Evolutionary conservation across 2,888 invertebrate genomes (phyloP).

Genomic region (Harmothoe impar): DNA sequence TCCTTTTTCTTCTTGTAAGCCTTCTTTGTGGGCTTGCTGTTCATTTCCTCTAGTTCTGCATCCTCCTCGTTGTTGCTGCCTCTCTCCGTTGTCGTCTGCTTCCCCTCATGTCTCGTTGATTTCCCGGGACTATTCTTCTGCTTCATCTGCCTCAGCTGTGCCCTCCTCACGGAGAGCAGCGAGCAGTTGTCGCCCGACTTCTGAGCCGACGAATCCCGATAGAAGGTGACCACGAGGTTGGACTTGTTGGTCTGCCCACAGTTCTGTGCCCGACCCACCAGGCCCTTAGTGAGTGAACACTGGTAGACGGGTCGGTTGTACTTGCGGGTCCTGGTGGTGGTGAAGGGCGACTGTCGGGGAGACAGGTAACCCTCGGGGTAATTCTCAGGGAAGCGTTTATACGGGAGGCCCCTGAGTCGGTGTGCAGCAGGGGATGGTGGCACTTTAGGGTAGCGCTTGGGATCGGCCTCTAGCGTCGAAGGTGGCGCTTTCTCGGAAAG

Average conservation of each 20-base stretch:
- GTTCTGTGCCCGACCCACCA: background rate
- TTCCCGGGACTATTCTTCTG: background rate
- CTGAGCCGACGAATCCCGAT: background rate
- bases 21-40: background rate
- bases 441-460: too few relatives aligned
- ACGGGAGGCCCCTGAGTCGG: too few relatives aligned
- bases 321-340: too few relatives aligned
- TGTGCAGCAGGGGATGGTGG: too few relatives aligned
- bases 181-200: background rate
- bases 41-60: background rate
- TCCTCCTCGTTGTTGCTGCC: background rate
- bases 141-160: background rate
- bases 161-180: background rate
- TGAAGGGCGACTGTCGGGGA: too few relatives aligned
- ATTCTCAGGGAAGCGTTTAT: too few relatives aligned
- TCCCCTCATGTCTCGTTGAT: background rate
- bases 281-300: constrained; percentile 9
- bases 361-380: too few relatives aligned
- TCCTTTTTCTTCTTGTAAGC: background rate
- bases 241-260: background rate
- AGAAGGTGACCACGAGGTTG: constrained; percentile 25
- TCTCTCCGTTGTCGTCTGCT: background rate
- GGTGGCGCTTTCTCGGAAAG: too few relatives aligned
- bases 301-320: constrained; percentile 1
- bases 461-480: too few relatives aligned